Percentiles rank a stretch among this genome's conserved stretches.
Conservation (phyloP, 2,797 vertebrate species). For the Hydrolagus colliei region DNA sequence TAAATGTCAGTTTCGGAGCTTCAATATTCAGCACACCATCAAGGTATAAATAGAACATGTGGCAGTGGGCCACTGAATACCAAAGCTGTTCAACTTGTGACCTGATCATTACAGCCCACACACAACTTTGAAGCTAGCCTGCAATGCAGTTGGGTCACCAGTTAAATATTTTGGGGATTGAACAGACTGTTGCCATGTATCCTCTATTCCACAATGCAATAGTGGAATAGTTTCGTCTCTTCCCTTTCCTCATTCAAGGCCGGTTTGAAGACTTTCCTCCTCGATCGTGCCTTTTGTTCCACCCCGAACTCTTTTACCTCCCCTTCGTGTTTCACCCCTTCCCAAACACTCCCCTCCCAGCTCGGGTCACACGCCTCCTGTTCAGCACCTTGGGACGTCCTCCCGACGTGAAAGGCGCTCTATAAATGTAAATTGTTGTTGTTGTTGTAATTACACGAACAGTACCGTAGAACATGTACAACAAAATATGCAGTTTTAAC, state of each 20-base stretch:
- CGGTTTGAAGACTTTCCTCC: too few relatives aligned
- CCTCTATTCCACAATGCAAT: neutral
- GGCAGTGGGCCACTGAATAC: conserved; percentile 20
- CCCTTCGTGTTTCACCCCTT: too few relatives aligned
- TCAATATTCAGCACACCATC: conserved; percentile 14
- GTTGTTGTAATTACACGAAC: neutral
- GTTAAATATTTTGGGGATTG: conserved; percentile 8
- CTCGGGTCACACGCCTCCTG: too few relatives aligned
- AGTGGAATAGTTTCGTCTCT: too few relatives aligned
- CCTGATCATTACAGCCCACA: conserved; percentile 1
- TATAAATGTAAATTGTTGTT: too few relatives aligned
- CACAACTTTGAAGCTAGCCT: conserved; percentile 11
- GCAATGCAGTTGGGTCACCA: conserved; percentile 3
- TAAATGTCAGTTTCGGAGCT: neutral
- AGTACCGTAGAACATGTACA: neutral
- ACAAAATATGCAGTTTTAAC: too few relatives aligned
- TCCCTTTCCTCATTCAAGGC: too few relatives aligned
- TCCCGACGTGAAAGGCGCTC: too few relatives aligned
- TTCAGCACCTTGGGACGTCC: too few relatives aligned
- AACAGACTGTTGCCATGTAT: neutral
- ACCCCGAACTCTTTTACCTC: too few relatives aligned
- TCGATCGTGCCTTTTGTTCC: too few relatives aligned
- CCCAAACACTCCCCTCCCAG: too few relatives aligned
- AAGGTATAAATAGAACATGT: conserved; percentile 16
- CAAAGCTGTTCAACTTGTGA: neutral